Evolutionary conservation across 1,140 invertebrate genomes (phyloP).

Genomic region (Calliopsis andreniformis): DNA sequence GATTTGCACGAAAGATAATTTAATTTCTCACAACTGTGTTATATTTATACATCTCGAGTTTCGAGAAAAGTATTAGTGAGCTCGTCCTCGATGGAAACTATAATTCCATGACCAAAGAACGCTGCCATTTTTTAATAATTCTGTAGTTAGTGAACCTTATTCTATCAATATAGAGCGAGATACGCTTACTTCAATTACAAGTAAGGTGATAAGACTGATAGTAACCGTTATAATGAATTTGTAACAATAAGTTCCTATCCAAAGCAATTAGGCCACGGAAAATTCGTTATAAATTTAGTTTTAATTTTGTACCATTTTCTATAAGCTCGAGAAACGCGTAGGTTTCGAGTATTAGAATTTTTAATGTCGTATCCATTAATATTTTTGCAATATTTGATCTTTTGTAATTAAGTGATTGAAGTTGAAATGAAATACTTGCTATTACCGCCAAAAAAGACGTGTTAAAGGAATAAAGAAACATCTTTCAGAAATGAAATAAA

Average conservation of each 20-base stretch:
- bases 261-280: background rate
- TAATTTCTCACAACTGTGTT: background rate
- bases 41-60: constrained; percentile 7
- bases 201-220: constrained; percentile 61
- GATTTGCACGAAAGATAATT: background rate
- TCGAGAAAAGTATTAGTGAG: background rate
- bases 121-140: background rate
- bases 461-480: constrained; percentile 1
- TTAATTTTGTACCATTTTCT: background rate
- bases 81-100: constrained; percentile 9
- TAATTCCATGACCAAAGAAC: constrained; percentile 24
- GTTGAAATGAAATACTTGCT: background rate
- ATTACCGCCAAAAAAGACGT: background rate
- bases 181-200: constrained; percentile 31
- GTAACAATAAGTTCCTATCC: constrained; percentile 50
- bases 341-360: no score
- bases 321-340: no score
- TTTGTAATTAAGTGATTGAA: background rate
- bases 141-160: background rate
- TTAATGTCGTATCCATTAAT: no score
- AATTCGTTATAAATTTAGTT: background rate
- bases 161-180: background rate
- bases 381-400: background rate
- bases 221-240: constrained; percentile 36
- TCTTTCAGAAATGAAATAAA: background rate